These are phyloP conservation scores for Lomographa bimaculata DNA, from an alignment of 2,888 invertebrate species.

Conservation along the genomic window DNA sequence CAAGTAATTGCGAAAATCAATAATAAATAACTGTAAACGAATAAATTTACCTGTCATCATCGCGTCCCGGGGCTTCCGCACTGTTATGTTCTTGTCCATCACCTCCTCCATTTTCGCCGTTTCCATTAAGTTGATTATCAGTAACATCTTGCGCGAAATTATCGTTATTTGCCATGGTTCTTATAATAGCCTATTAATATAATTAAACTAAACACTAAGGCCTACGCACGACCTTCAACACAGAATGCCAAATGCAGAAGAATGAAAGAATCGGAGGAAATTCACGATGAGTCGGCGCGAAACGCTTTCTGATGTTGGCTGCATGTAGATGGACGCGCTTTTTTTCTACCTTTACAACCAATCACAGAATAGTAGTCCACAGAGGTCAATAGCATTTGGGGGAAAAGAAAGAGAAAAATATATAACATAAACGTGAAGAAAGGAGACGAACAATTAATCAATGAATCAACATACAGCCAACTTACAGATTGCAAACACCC, in stretches of 20 bases:
- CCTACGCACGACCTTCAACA: constrained; percentile 77
- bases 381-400: constrained; percentile 69
- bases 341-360: constrained; percentile 54
- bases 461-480: constrained; percentile 51
- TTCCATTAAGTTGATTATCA: constrained; percentile 86
- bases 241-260: constrained; percentile 82
- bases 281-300: constrained; percentile 63
- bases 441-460: constrained; percentile 38
- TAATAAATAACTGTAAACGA: too few species aligned
- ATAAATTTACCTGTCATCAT: constrained; percentile 88
- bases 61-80: constrained; percentile 90
- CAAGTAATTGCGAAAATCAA: too few species aligned
- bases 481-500: constrained; percentile 42
- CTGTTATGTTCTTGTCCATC: constrained; percentile 89
- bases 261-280: constrained; percentile 58
- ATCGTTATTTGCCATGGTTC: constrained; percentile 88
- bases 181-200: constrained; percentile 77
- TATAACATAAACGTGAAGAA: constrained; percentile 31
- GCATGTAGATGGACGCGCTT: constrained; percentile 45
- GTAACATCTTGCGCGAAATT: constrained; percentile 91
- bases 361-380: constrained; percentile 45
- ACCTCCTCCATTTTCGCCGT: constrained; percentile 86
- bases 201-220: constrained; percentile 75
- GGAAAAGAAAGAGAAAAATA: constrained; percentile 43
- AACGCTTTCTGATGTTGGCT: constrained; percentile 57